Conservation (phyloP, 2,113 vertebrate species). For the Gobius niger region DNA sequence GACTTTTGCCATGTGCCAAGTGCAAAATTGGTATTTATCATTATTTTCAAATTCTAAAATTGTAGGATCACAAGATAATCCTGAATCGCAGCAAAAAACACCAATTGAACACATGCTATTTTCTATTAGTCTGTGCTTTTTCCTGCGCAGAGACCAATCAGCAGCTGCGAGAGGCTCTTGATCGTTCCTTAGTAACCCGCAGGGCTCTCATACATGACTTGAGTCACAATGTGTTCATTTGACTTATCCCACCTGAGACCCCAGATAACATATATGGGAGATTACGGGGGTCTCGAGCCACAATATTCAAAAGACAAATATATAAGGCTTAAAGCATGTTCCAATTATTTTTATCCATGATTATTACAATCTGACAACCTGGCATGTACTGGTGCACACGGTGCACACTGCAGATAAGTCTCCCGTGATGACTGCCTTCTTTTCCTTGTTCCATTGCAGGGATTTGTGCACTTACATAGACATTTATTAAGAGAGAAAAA, state of each 20-base stretch:
- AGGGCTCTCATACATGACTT: constrained; percentile 28
- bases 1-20: constrained; percentile 1
- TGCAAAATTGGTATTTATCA: background rate
- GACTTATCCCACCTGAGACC: constrained; percentile 18
- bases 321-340: constrained; percentile 32
- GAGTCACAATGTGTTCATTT: constrained; percentile 40
- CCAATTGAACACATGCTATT: constrained; percentile 18
- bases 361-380: constrained; percentile 50
- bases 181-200: constrained; percentile 14
- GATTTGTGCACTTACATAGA: constrained; percentile 24
- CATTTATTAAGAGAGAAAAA: constrained; percentile 56
- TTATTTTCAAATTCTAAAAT: background rate
- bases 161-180: constrained; percentile 19
- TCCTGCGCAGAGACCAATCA: constrained; percentile 11
- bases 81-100: background rate
- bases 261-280: constrained; percentile 6
- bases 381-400: constrained; percentile 8
- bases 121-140: constrained; percentile 19
- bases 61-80: background rate
- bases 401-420: constrained; percentile 33
- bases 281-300: constrained; percentile 28
- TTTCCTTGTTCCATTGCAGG: constrained; percentile 16
- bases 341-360: constrained; percentile 39
- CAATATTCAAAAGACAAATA: constrained; percentile 19
- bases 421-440: constrained; percentile 19